A percentile compares a stretch with the other conserved stretches of the same genome.
phyloP scores from a whole-genome alignment of 2,113 vertebrate species.

The Rousettus leschenaultii region DNA sequence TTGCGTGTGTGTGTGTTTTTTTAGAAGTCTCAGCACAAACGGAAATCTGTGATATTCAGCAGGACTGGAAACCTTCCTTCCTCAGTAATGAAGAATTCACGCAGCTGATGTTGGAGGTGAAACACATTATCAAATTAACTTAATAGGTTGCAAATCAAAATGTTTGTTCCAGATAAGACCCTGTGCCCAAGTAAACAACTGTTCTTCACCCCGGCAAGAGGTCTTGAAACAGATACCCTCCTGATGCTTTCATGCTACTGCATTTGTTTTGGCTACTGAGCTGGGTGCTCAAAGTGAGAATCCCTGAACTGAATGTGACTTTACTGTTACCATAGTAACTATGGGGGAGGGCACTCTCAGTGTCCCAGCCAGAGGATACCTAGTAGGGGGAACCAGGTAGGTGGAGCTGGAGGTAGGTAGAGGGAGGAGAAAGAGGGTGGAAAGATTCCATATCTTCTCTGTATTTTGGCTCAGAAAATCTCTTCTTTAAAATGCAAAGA shows the following conservation, averaged over 20 bases:
- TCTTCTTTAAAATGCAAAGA: not conserved
- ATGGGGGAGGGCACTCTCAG: not conserved
- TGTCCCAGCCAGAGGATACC: not conserved
- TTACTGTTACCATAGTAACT: fast-evolving
- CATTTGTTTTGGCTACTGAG: not conserved
- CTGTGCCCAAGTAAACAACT: not conserved
- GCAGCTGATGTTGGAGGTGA: conserved; percentile 90
- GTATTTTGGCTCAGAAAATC: no score
- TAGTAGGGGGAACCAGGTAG: not conserved
- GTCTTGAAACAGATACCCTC: not conserved
- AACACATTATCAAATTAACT: not conserved
- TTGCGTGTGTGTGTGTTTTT: not conserved
- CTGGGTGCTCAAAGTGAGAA: not conserved
- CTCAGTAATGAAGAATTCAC: conserved; percentile 90
- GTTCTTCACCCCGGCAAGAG: not conserved
- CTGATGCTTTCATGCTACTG: not conserved
- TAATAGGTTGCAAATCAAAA: conserved; percentile 12
- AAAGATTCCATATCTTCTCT: not conserved
- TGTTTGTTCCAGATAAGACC: not conserved
- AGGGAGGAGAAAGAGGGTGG: not conserved
- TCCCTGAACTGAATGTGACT: not conserved
- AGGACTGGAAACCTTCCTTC: conserved; percentile 89
- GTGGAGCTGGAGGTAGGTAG: not conserved
- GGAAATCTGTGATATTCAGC: conserved; percentile 85
- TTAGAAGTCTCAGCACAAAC: conserved; percentile 86